Conservation (phyloP, 2,888 invertebrate genomes). For the Agrochola litura region DNA sequence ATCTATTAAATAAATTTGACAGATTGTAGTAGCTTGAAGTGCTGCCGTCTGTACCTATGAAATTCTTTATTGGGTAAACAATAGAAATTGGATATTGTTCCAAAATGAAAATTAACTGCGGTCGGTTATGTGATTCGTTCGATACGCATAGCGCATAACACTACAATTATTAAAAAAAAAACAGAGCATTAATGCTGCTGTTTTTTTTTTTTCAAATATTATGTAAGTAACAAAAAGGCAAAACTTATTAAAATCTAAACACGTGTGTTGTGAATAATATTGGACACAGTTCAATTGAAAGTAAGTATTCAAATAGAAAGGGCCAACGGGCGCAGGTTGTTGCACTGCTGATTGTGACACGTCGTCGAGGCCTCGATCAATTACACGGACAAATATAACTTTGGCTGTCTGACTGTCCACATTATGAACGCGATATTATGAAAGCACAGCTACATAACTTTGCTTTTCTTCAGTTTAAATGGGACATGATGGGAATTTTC, state of each 20-base stretch:
- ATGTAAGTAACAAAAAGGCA: not conserved
- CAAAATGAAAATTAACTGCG: conserved; percentile 24
- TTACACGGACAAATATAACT: conserved; percentile 32
- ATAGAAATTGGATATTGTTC: conserved; percentile 5
- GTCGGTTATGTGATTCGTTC: conserved; percentile 28
- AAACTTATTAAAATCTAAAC: not conserved
- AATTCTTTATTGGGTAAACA: not conserved
- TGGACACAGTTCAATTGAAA: conserved; percentile 1
- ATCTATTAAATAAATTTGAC: no score
- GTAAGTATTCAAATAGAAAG: conserved; percentile 48
- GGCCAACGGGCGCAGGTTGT: conserved; percentile 50
- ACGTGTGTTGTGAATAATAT: not conserved
- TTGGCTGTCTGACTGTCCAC: conserved; percentile 19
- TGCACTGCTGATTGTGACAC: conserved; percentile 55
- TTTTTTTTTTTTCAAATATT: not conserved
- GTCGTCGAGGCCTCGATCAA: conserved; percentile 48
- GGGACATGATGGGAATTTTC: not conserved
- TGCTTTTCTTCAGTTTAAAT: conserved; percentile 9
- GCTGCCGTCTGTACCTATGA: no score
- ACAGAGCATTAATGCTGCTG: no score
- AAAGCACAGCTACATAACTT: conserved; percentile 35
- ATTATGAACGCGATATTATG: conserved; percentile 28
- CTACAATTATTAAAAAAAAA: not conserved
- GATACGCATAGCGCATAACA: conserved; percentile 15
- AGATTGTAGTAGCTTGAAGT: no score